Evolutionary conservation across 2,888 invertebrate genomes (phyloP), one percentile per base, ranked within the genome.

Genomic region (Eupithecia tripunctaria): DNA sequence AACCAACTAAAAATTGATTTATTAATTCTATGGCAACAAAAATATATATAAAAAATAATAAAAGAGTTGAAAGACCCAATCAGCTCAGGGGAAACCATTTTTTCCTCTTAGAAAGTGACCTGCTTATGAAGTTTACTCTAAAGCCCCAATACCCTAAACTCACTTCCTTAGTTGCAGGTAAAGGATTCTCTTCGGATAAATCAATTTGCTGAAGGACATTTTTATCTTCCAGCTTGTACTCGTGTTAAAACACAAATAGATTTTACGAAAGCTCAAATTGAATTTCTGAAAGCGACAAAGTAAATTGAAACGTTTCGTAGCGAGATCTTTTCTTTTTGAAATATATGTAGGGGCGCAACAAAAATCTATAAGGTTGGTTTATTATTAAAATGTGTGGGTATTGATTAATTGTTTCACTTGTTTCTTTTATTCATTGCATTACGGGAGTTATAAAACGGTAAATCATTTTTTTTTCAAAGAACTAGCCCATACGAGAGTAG

Each of bases 181-280:
- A 68, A 65, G 65, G 71, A 38, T 64, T 69, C 32, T 60, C 70
- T 64, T 76, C 73, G 74, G 74, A 79, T 82, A 84, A 86, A 85
- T 86, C 80, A 83, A 86, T 85, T 85, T 82, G 69, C 74, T n/a
- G n/a, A 38, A 75, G 75, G 70, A 78, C 73, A 81, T 83, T 84
- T 84, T 82, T 82, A 78, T 84, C 79, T 80, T 56, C 71, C 68
- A 67, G 56, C 81, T 80, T 82, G 71, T 63, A 59, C 68, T 75
- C 74, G 80, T 84, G 78, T 82, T 76, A 84, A 82, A 84, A 84
- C 76, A 83, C 81, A 85, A 84, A 84, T 87, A 84, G 82, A 83
- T 84, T 82, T 82, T 75, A 78, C 77, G 79, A 81, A 82, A 79
- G 84, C 81, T 82, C 76, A 83, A 87, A 87, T 88, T 82, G 81